Evolutionary conservation across 2,113 vertebrate genomes (phyloP).

Genomic region (Callaeas wilsoni): DNA sequence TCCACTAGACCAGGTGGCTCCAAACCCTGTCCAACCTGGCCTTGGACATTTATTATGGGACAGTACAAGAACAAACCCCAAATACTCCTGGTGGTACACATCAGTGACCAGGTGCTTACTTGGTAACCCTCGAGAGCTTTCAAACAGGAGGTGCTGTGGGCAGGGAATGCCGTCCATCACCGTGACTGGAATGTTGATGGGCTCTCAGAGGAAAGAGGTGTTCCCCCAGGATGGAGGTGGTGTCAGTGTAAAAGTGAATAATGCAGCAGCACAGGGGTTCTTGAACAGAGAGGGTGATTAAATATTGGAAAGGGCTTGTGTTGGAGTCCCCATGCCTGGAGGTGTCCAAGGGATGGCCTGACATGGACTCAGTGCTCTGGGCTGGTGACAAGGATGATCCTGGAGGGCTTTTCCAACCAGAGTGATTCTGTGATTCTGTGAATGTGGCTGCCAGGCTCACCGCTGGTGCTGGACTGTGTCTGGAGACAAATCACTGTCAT

Average conservation of each 20-base stretch:
- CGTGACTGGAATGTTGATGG: no score
- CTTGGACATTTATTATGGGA: not conserved
- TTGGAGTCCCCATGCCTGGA: not conserved
- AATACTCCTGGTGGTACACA: not conserved
- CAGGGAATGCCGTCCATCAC: accelerated
- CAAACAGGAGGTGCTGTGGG: not conserved
- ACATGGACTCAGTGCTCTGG: not conserved
- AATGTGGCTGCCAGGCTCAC: not conserved
- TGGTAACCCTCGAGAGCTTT: not conserved
- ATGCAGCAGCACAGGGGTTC: not conserved
- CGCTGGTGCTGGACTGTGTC: no score
- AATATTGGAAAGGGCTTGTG: not conserved
- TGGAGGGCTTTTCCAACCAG: not conserved
- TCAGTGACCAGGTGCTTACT: not conserved
- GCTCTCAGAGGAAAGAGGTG: not conserved
- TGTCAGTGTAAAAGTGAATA: not conserved
- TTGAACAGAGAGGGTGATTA: not conserved
- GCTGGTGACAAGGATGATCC: not conserved
- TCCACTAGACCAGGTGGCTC: not conserved
- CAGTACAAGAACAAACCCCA: not conserved
- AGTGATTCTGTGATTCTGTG: not conserved
- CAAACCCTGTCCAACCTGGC: not conserved
- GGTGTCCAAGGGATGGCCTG: not conserved
- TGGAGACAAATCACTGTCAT: accelerated
- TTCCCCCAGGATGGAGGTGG: not conserved